Percentiles rank a stretch among this genome's conserved stretches.
Evolutionary conservation across 2,797 vertebrate genomes (phyloP).

Genomic region (Pipistrellus pygmaeus): DNA sequence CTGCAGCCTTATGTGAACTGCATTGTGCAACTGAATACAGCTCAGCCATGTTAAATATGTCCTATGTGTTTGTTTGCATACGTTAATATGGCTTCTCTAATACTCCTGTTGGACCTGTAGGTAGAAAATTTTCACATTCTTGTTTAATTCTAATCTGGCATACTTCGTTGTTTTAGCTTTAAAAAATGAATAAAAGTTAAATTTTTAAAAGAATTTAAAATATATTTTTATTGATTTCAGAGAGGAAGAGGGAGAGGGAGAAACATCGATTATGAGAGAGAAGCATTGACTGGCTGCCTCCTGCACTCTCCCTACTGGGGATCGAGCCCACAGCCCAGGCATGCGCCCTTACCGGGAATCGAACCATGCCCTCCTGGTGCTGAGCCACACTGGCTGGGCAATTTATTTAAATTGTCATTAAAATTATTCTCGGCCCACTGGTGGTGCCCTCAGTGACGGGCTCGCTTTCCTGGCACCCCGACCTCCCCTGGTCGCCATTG

Average conservation of each 20-base stretch:
- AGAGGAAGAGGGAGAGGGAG: too few relatives aligned
- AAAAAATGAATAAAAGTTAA: neutral
- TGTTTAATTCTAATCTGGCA: neutral
- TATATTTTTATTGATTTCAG: too few relatives aligned
- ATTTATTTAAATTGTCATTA: neutral
- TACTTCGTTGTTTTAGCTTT: neutral
- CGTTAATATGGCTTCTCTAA: neutral
- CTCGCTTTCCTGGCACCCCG: neutral
- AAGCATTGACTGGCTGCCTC: too few relatives aligned
- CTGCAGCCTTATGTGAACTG: neutral
- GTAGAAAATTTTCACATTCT: neutral
- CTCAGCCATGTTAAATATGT: neutral
- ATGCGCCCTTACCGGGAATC: too few relatives aligned
- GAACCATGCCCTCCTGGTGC: too few relatives aligned
- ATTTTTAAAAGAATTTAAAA: neutral
- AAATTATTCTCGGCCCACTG: neutral
- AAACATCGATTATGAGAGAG: too few relatives aligned
- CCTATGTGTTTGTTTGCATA: neutral
- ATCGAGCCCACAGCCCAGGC: too few relatives aligned
- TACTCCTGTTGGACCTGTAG: neutral
- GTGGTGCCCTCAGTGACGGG: neutral
- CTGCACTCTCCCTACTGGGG: too few relatives aligned
- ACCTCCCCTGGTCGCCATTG: neutral
- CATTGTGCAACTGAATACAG: neutral
- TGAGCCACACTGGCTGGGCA: too few relatives aligned